phyloP scores from a whole-genome alignment of 2,797 vertebrate species.

The Moxostoma hubbsi region DNA sequence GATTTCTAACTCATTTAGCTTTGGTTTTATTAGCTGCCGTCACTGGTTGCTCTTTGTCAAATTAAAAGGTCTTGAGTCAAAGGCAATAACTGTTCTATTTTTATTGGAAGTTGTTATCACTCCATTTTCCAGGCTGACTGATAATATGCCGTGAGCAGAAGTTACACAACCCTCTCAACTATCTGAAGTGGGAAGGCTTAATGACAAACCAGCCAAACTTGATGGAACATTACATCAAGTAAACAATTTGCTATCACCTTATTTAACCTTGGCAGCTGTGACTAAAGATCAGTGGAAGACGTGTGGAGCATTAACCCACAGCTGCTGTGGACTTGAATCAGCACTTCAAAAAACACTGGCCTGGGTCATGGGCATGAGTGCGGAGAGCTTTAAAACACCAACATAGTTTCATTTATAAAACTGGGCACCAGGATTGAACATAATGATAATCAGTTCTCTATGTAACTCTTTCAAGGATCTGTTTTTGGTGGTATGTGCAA shows the following conservation, averaged over 20 bases:
- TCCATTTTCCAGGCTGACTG: constrained; percentile 38
- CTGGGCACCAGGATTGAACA: not conserved
- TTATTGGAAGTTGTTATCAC: constrained; percentile 45
- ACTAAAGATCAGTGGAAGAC: constrained; percentile 49
- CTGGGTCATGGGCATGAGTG: constrained; percentile 21
- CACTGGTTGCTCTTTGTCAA: constrained; percentile 47
- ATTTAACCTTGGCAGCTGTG: constrained; percentile 66
- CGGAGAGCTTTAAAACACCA: constrained; percentile 7
- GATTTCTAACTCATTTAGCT: constrained; percentile 74
- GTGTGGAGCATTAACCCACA: constrained; percentile 52
- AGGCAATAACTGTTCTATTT: constrained; percentile 48
- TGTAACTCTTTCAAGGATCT: not conserved
- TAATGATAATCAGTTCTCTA: constrained; percentile 12
- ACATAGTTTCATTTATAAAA: constrained; percentile 29
- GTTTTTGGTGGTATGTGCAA: constrained; percentile 18
- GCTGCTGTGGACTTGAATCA: constrained; percentile 50
- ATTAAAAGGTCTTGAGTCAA: constrained; percentile 46
- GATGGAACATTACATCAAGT: constrained; percentile 62
- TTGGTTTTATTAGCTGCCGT: constrained; percentile 66
- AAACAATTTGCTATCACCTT: constrained; percentile 65
- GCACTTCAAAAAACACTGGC: constrained; percentile 57
- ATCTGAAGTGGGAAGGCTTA: constrained; percentile 40
- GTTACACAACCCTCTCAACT: constrained; percentile 45
- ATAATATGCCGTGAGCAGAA: constrained; percentile 43
- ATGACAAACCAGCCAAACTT: constrained; percentile 67